Evolutionary conservation across 1,140 invertebrate species (phyloP), one percentile per base, ranked within the genome.

Genomic region (Propsilocerus akamusi): DNA sequence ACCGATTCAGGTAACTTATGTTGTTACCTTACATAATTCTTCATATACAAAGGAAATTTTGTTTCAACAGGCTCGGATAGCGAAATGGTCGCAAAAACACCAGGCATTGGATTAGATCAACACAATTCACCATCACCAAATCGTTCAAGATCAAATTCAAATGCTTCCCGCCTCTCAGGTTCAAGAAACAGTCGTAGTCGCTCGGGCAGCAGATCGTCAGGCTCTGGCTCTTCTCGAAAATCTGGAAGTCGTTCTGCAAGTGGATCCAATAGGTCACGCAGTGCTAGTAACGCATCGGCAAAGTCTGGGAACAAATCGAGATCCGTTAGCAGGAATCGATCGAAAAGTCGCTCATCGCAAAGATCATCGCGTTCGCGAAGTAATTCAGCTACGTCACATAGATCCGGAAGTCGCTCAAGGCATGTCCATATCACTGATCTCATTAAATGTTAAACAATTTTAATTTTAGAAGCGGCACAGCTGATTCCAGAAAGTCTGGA

Each of bases 231-330:
- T 61, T 0, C 55, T 64, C 61, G 5, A 55, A 60, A 47, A 57
- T 63, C 10, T 52, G 60, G 34, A 61, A 61, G 41, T 54, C 58
- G 68, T 53, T 72, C 72, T 6, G 10, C 28, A 11, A 30, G 28
- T 7, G 34, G 34, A 1, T 41, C 34, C 1, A n/a, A 41, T 1
- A 64, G 67, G 14, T 73, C 72, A 0, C 68, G 69, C 3, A 69
- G 65, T 54, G 66, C 67, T 53, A 52, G 66, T 59, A 54, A n/a
- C n/a, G n/a, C n/a, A n/a, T n/a, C n/a, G n/a, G n/a, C 70, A 55
- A 49, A 69, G 57, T 59, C 65, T 49, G 4, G 65, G 55, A 52
- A 57, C 22, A n/a, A 59, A 52, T 58, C 66, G 50, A 50, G 57
- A 51, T 51, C 62, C 46, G 55, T 58, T 52, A 49, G 60, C 46